Percentiles rank a stretch among this genome's conserved stretches.
These are phyloP conservation scores for Tokudaia muenninki DNA, from an alignment of 2,797 vertebrate species.

Conservation along the genomic window DNA sequence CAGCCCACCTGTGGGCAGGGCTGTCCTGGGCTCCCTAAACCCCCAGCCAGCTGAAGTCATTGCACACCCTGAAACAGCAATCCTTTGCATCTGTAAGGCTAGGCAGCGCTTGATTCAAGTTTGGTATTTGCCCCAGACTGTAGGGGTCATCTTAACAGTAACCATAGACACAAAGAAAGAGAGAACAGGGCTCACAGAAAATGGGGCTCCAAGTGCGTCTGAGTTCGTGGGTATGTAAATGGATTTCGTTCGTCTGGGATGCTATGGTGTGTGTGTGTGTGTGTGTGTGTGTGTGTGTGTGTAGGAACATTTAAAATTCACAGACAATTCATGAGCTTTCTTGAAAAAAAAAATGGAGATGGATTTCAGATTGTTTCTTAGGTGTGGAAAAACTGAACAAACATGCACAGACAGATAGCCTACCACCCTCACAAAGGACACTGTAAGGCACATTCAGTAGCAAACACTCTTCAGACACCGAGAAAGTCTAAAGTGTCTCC, in stretches of 20 bases:
- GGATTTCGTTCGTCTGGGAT: not conserved
- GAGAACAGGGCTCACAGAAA: conserved; percentile 25
- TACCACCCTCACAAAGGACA: too few species aligned
- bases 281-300: not conserved
- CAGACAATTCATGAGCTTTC: not conserved
- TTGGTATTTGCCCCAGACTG: conserved; percentile 78
- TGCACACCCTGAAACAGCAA: conserved; percentile 36
- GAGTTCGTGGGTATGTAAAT: not conserved
- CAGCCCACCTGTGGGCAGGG: not conserved
- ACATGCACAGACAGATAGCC: not conserved
- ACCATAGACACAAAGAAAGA: conserved; percentile 37
- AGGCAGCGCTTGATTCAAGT: conserved; percentile 58
- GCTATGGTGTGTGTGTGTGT: not conserved
- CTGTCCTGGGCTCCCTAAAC: not conserved
- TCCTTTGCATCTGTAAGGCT: conserved; percentile 69
- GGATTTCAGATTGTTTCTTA: conserved; percentile 31
- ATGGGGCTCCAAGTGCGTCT: not conserved
- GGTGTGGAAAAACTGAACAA: not conserved
- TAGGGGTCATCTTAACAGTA: conserved; percentile 74
- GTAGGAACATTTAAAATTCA: not conserved
- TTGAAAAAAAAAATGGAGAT: not conserved
- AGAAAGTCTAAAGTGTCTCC: not conserved
- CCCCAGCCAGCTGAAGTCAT: not conserved
- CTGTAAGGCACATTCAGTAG: not conserved
- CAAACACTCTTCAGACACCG: not conserved